phyloP scores from a whole-genome alignment of 92 coral and sea anemone genomes.

The Bergia puertoricense region DNA sequence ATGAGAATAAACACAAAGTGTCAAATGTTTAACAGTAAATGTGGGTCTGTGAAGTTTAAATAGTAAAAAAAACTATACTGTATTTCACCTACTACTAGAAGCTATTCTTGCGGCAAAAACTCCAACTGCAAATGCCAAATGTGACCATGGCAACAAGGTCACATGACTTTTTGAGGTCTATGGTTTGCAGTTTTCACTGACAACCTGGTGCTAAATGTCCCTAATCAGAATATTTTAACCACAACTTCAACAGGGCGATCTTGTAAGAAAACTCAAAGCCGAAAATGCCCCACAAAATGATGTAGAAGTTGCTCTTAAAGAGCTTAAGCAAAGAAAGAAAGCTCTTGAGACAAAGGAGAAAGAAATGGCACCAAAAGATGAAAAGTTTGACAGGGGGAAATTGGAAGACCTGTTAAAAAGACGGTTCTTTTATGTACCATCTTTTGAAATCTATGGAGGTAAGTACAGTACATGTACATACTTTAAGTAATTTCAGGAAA shows the following conservation, averaged over 20 bases:
- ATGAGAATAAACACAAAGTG: no score
- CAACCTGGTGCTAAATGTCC: no score
- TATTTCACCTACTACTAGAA: no score
- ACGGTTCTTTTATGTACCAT: conserved; percentile 96
- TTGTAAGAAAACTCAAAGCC: conserved; percentile 82
- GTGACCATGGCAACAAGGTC: no score
- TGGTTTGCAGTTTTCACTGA: no score
- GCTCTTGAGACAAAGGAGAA: conserved; percentile 93
- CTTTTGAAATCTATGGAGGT: conserved; percentile 99
- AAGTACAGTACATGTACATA: neutral
- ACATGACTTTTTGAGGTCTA: no score
- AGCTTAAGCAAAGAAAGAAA: conserved; percentile 92
- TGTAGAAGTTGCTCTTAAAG: conserved; percentile 91
- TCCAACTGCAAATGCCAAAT: no score
- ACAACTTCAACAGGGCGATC: conserved; percentile 74
- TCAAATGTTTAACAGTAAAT: no score
- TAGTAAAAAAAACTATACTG: no score
- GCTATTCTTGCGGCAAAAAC: no score
- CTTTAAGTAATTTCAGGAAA: neutral
- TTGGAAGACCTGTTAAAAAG: conserved; percentile 92
- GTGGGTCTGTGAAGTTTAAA: no score
- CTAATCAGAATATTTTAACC: neutral
- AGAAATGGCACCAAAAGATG: conserved; percentile 86
- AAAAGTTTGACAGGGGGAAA: conserved; percentile 94
- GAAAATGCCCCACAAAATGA: conserved; percentile 88